Evolutionary conservation across 1,140 invertebrate genomes (phyloP).

Genomic region (Eriocheir sinensis): DNA sequence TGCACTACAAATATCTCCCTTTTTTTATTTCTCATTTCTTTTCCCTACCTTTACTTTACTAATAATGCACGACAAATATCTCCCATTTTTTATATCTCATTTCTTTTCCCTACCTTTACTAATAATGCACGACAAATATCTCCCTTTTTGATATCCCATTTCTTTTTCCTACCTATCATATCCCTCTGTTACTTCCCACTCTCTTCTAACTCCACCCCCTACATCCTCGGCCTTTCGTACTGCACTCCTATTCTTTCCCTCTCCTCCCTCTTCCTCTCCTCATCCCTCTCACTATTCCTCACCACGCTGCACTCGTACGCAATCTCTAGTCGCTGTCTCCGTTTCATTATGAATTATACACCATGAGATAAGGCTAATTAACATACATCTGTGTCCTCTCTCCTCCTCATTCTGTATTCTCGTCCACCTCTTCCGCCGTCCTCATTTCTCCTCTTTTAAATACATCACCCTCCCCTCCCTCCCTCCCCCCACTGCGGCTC

Average conservation of each 20-base stretch:
- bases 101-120: background rate
- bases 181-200: too few relatives aligned
- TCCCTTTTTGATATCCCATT: background rate
- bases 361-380: background rate
- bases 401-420: background rate
- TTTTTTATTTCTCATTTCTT: background rate
- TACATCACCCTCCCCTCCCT: background rate
- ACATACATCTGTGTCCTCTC: conserved; percentile 10
- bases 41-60: background rate
- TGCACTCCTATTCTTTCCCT: too few relatives aligned
- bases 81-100: background rate
- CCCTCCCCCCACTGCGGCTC: background rate
- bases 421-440: background rate
- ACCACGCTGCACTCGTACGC: background rate
- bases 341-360: background rate
- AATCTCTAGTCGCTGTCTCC: background rate
- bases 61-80: background rate
- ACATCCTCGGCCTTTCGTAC: too few relatives aligned
- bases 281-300: conserved; percentile 12
- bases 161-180: conserved; percentile 11
- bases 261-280: conserved; percentile 24
- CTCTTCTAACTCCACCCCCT: too few relatives aligned
- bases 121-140: background rate
- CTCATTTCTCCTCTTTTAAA: background rate
- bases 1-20: background rate